Evolutionary conservation across 2,888 invertebrate genomes (phyloP).

Genomic region (Palloptera scutellata): DNA sequence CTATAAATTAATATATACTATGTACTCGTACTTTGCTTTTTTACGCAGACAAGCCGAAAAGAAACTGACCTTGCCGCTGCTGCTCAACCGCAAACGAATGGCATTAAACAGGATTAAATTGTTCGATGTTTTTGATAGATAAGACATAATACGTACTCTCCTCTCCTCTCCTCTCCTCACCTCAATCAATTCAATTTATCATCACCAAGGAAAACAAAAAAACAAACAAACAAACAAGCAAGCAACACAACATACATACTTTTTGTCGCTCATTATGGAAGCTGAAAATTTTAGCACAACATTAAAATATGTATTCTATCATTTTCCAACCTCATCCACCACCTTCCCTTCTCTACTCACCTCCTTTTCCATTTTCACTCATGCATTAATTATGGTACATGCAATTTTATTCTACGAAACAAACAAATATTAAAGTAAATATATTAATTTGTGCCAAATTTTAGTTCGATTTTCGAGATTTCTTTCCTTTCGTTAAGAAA

Average conservation of each 20-base stretch:
- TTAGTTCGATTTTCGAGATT: neutral
- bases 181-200: neutral
- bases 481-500: neutral
- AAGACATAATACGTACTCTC: neutral
- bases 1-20: neutral
- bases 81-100: conserved; percentile 69
- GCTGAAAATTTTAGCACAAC: conserved; percentile 20
- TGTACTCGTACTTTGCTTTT: conserved; percentile 12
- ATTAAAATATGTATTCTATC: conserved; percentile 7
- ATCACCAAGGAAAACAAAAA: neutral
- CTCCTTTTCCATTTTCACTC: no score
- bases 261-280: conserved; percentile 20
- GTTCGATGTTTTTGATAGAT: conserved; percentile 11
- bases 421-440: neutral
- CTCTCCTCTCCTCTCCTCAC: no score
- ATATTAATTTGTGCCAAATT: conserved; percentile 4
- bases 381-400: neutral
- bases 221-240: neutral
- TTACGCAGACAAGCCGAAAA: conserved; percentile 68
- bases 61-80: conserved; percentile 66
- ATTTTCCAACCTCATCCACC: neutral
- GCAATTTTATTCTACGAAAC: neutral
- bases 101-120: conserved; percentile 69
- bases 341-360: no score
- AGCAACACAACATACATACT: conserved; percentile 8